Conservation (phyloP, 2,113 vertebrate genomes). For the Excalfactoria chinensis region DNA sequence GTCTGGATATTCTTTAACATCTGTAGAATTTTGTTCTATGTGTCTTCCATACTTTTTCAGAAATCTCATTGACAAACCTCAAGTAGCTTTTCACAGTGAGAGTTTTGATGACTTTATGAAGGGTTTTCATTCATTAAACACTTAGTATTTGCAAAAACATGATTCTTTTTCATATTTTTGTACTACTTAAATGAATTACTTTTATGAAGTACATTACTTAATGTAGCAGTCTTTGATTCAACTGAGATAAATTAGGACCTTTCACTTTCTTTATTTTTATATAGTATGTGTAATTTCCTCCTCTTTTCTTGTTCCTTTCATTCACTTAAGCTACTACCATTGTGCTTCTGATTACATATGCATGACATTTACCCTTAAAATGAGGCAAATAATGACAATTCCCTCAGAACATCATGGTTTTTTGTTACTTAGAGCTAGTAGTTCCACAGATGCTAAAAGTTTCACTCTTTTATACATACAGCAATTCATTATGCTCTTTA, state of each 20-base stretch:
- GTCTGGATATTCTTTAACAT: background rate
- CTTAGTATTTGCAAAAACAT: background rate
- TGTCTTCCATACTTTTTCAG: background rate
- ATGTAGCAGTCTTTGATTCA: background rate
- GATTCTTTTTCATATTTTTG: background rate
- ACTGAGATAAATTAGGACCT: background rate
- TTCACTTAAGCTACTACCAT: background rate
- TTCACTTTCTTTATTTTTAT: background rate
- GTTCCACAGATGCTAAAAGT: background rate
- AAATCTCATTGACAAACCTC: background rate
- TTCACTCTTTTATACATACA: background rate
- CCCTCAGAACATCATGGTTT: fast-evolving
- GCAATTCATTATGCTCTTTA: background rate
- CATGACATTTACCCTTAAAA: slow-evolving; percentile 1
- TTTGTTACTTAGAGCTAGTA: background rate
- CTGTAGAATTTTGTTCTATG: background rate
- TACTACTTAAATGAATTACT: background rate
- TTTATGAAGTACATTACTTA: background rate
- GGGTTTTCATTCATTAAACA: background rate
- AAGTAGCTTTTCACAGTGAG: background rate
- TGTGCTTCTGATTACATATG: background rate
- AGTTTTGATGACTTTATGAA: background rate
- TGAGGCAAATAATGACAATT: background rate
- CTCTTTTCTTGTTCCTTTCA: background rate
- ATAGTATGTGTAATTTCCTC: background rate